Conservation (phyloP, 2,888 invertebrate genomes). For the Cosmia trapezina region DNA sequence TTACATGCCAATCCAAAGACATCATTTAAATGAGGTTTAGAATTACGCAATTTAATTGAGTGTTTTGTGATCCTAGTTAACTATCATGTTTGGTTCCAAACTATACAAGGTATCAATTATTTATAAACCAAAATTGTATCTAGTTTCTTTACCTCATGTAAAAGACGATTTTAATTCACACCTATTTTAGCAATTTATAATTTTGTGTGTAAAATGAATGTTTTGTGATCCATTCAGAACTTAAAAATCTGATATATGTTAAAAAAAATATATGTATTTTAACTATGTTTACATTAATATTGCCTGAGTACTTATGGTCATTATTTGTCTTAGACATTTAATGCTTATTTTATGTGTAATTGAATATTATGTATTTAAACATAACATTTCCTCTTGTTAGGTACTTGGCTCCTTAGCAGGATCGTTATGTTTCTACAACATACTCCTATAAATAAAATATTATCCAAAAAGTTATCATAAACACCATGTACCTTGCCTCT, state of each 20-base stretch:
- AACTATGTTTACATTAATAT: conserved; percentile 40
- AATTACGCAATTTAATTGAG: conserved; percentile 46
- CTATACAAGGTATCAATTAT: conserved; percentile 52
- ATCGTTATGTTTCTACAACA: conserved; percentile 36
- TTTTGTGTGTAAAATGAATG: conserved; percentile 49
- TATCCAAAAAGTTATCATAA: conserved; percentile 53
- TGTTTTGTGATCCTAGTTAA: conserved; percentile 55
- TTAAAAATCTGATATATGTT: conserved; percentile 50
- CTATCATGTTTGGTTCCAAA: conserved; percentile 52
- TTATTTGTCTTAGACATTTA: conserved; percentile 52
- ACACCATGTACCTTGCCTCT: conserved; percentile 73
- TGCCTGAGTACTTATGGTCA: conserved; percentile 58
- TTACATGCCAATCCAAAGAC: conserved; percentile 61
- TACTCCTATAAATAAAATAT: conserved; percentile 43
- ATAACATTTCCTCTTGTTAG: conserved; percentile 37
- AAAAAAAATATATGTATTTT: conserved; percentile 44
- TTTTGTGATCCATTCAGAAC: conserved; percentile 55
- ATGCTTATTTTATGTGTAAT: conserved; percentile 48
- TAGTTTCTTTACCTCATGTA: conserved; percentile 45
- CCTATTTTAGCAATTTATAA: conserved; percentile 38
- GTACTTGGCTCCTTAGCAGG: conserved; percentile 38
- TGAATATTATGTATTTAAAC: conserved; percentile 37
- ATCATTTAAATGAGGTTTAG: conserved; percentile 53
- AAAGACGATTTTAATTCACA: conserved; percentile 46
- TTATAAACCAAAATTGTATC: conserved; percentile 53